Conservation (phyloP, 2,888 invertebrate genomes). For the Heliconius ethilla region DNA sequence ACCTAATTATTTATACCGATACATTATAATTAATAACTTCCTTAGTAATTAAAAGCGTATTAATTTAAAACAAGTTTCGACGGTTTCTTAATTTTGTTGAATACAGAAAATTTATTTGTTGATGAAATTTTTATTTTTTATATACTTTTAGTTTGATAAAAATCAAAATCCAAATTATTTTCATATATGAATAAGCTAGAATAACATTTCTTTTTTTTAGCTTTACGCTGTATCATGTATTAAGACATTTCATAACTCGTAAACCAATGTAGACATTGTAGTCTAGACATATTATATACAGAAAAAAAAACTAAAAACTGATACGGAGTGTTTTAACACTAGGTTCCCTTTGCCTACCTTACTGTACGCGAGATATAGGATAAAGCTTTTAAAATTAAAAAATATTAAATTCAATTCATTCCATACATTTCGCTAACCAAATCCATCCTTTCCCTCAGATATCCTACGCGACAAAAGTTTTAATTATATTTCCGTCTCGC, state of each 20-base stretch:
- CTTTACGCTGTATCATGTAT: not conserved
- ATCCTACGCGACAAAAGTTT: conserved; percentile 80
- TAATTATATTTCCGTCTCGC: conserved; percentile 73
- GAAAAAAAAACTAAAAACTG: no score
- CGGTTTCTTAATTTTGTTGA: not conserved
- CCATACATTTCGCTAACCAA: conserved; percentile 49
- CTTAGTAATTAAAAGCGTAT: conserved; percentile 8
- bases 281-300: no score
- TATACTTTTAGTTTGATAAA: not conserved
- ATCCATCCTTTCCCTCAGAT: conserved; percentile 72
- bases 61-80: conserved; percentile 12
- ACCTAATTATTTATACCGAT: conserved; percentile 9
- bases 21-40: conserved; percentile 17
- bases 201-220: no score
- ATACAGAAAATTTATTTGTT: not conserved
- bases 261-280: no score
- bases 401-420: conserved; percentile 40
- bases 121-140: not conserved
- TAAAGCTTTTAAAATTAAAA: not conserved
- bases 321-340: not conserved
- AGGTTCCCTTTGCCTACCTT: not conserved
- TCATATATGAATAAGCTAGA: no score
- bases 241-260: no score
- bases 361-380: not conserved
- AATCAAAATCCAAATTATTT: no score